These are phyloP conservation scores for Notodonta ziczac DNA, from an alignment of 2,888 invertebrate genomes.

Conservation along the genomic window DNA sequence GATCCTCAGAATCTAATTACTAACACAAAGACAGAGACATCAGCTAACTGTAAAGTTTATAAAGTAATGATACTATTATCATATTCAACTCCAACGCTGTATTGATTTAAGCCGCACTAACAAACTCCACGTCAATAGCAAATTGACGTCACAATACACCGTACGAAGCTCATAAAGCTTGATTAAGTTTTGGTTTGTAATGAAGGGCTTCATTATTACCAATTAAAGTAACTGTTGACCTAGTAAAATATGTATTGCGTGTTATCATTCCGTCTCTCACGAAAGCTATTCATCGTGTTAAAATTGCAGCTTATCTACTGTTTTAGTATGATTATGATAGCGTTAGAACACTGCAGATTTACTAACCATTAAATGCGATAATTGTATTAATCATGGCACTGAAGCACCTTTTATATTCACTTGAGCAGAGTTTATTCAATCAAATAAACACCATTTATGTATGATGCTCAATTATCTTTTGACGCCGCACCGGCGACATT, in stretches of 20 bases:
- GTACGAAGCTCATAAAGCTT: conserved; percentile 16
- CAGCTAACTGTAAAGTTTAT: not conserved
- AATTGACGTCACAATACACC: conserved; percentile 13
- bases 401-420: not conserved
- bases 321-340: too few species aligned
- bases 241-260: conserved; percentile 10
- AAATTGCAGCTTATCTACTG: conserved; percentile 1
- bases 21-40: not conserved
- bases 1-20: too few species aligned
- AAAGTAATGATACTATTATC: not conserved
- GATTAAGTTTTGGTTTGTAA: conserved; percentile 26
- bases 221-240: conserved; percentile 28
- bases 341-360: too few species aligned
- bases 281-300: not conserved
- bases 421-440: not conserved
- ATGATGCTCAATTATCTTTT: too few species aligned
- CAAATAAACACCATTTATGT: too few species aligned
- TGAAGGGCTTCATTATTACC: conserved; percentile 23
- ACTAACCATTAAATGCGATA: too few species aligned
- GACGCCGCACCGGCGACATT: too few species aligned
- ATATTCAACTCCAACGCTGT: not conserved
- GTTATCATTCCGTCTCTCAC: conserved; percentile 4
- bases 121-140: not conserved
- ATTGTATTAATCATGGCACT: too few species aligned
- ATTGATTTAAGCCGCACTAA: conserved; percentile 1